Evolutionary conservation across 2,888 invertebrate genomes (phyloP), one percentile per base, ranked within the genome.

Genomic region (Drosophila suboccidentalis): DNA sequence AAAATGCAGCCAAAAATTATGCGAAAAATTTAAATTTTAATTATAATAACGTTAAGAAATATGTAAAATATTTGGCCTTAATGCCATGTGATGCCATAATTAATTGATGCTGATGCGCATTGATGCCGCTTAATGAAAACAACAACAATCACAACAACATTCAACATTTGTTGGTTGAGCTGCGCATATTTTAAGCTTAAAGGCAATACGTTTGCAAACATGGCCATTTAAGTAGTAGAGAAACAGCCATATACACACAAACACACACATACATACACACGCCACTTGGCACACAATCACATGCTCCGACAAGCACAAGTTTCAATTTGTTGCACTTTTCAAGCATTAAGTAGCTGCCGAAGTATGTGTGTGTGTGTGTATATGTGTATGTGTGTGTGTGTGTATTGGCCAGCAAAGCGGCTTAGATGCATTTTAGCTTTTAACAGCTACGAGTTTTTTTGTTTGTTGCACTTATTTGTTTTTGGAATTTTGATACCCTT

Each of bases 321-420:
- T 91, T 90, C 90, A 90, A 90, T 91, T 90, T 90, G 91, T 90
- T 91, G 90, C 89, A 90, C 86, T 84, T 91, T 90, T 89, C 82
- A 77, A 89, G 90, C 90, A 87, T 89, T 87, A 87, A 86, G 89
- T 89, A 86, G 86, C 73, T 69, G 81, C 60, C 65, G 66, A 64
- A 74, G 78, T 55, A 53, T 55, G 38, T 66, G 50, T 53, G 49
- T 63, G 34, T 60, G 32, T 61, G 50, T 65, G 69, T 72, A 54
- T 46, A 26, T 47, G 17, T 43, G 41, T 53, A 29, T 59, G 39
- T 58, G 50, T 62, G 46, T 62, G 58, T 54, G 66, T 71, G 59
- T 44, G 74, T 63, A 59, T 54, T 78, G 78, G 80, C 70, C 65
- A 73, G 82, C 74, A 85, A 86, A 86, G 89, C 87, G 78, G 80